Evolutionary conservation across 2,797 vertebrate genomes (phyloP), one percentile per base, ranked within the genome.

Genomic region (Buceros bicornis): DNA sequence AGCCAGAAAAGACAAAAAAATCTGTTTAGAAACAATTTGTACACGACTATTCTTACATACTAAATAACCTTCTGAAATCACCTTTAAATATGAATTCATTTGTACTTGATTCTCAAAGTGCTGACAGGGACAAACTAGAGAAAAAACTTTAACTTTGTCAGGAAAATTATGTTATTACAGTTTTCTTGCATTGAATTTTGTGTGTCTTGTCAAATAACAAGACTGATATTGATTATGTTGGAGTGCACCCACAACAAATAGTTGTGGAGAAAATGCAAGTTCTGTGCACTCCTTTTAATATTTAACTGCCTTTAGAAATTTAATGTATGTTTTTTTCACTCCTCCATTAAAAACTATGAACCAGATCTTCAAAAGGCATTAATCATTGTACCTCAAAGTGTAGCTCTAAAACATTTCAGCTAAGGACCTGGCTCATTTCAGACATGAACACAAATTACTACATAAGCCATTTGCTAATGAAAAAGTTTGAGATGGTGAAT

Each of bases 261-360:
- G 28, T 87, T 93, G 33, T 72, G 86, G 57, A 80, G 72, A 66
- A 97, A 94, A 94, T 85, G 28, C 54, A 91, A 95, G 54, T 85
- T 60, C 29, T 91, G 26, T 64, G 42, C 20, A 73, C 25, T 60
- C 62, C 13, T 22, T 93, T 64, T 94, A 77, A 12, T 37, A 91
- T 96, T 93, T 93, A 56, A 95, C 87, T 90, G 28, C 60, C 21
- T 72, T 65, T 50, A 82, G 78, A 92, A 95, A n/a, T 47, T 72
- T 60, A 24, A 79, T 76, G 26, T 90, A 91, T 92, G 56, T 6
- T 94, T 90, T 53, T 4, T 78, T 83, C 74, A 50, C 35, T 86
- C 83, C 87, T 92, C 67, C 64, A 16, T 87, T 94, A 64, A 83
- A 94, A 94, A 69, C 20, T 86, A 84, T 62, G 31, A 72, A 42